Evolutionary conservation across 2,113 vertebrate genomes (phyloP).

Genomic region (Tragulus kanchil): DNA sequence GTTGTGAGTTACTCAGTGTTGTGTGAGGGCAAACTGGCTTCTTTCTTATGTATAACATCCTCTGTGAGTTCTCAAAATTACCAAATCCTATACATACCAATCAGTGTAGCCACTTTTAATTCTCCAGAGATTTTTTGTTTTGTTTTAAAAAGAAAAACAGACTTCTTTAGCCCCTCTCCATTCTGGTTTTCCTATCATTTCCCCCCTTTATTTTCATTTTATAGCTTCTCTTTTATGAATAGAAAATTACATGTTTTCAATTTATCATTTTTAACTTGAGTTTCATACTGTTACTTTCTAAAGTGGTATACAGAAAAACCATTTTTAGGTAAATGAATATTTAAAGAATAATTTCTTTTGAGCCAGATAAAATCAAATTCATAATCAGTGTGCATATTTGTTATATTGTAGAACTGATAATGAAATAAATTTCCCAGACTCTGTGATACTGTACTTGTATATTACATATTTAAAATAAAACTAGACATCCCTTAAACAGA

Average conservation of each 20-base stretch:
- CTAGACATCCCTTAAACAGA: neutral
- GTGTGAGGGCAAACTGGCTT: neutral
- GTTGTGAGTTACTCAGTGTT: neutral
- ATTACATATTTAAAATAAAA: neutral
- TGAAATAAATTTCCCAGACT: neutral
- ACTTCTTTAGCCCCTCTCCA: neutral
- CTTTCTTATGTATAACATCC: neutral
- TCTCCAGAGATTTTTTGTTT: neutral
- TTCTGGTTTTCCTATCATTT: neutral
- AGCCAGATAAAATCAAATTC: neutral
- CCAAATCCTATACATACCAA: neutral
- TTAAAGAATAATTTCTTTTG: neutral
- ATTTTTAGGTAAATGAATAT: neutral
- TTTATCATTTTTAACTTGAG: neutral
- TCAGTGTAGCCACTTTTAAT: neutral
- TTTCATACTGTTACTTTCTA: neutral
- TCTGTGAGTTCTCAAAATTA: neutral
- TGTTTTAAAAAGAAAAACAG: neutral
- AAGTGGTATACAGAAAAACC: neutral
- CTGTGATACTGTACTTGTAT: neutral
- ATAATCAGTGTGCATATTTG: neutral
- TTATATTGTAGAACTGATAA: neutral
- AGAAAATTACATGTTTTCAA: neutral
- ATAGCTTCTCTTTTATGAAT: neutral
- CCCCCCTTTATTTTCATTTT: neutral